phyloP scores from a whole-genome alignment of 2,888 invertebrate genomes.

The Nymphalis urticae region DNA sequence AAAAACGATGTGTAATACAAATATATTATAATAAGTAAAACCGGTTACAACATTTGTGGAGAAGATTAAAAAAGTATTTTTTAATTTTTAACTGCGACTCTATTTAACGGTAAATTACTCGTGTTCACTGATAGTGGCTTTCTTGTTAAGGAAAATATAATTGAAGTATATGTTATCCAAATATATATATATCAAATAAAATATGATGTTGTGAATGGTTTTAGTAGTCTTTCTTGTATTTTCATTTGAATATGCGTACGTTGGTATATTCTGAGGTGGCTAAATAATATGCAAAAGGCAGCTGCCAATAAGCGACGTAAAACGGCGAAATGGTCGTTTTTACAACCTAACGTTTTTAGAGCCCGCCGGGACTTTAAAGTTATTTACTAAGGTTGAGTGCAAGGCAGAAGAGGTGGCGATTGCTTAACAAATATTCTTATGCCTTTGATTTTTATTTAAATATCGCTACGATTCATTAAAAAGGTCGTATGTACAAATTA shows the following conservation, averaged over 20 bases:
- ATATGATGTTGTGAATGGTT: neutral
- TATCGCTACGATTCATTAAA: neutral
- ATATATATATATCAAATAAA: too few species aligned
- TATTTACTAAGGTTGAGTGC: conserved; percentile 54
- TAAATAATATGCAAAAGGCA: conserved; percentile 48
- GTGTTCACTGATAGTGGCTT: too few species aligned
- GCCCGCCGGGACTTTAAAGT: conserved; percentile 57
- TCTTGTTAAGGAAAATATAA: too few species aligned
- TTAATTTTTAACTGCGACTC: too few species aligned
- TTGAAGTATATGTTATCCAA: too few species aligned
- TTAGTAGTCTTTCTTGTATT: neutral
- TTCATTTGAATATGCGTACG: conserved; percentile 7
- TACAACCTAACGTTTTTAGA: conserved; percentile 59
- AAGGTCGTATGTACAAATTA: too few species aligned
- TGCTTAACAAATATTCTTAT: too few species aligned
- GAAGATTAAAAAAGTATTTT: too few species aligned
- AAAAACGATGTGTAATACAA: too few species aligned
- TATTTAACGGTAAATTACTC: too few species aligned
- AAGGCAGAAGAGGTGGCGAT: conserved; percentile 35
- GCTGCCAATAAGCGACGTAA: conserved; percentile 57
- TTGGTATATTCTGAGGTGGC: conserved; percentile 25
- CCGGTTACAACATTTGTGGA: too few species aligned
- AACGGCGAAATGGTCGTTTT: conserved; percentile 57
- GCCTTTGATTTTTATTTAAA: neutral
- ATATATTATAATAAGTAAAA: too few species aligned